Evolutionary conservation across 64 coral and sea anemone species (phyloP).

Genomic region (Trachythela sp.): DNA sequence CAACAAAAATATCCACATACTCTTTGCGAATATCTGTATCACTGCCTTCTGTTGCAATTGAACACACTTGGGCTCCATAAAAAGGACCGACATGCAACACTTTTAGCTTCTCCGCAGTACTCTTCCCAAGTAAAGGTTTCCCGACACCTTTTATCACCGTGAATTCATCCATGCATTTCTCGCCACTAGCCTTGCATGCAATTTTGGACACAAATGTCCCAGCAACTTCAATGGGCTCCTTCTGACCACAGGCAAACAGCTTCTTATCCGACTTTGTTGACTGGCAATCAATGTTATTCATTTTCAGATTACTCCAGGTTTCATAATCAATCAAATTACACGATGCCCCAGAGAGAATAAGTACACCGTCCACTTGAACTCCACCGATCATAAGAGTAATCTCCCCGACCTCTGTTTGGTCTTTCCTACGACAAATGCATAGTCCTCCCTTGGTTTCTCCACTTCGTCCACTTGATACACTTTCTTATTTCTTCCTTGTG

Average conservation of each 20-base stretch:
- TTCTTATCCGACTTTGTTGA: constrained; percentile 32
- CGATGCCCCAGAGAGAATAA: constrained; percentile 26
- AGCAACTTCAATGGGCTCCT: neutral
- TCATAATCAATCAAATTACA: constrained; percentile 46
- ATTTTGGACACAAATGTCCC: neutral
- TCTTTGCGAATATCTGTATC: constrained; percentile 28
- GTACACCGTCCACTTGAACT: constrained; percentile 18
- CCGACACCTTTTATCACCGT: constrained; percentile 26
- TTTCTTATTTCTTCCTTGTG: constrained; percentile 20
- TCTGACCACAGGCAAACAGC: neutral
- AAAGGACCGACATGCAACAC: neutral
- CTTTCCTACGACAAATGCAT: constrained; percentile 32
- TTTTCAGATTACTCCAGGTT: constrained; percentile 26
- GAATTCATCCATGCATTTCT: constrained; percentile 21
- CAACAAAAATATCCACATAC: neutral
- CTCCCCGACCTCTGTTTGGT: neutral
- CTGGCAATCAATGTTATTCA: constrained; percentile 12
- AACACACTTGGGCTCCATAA: neutral
- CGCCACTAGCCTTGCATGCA: neutral
- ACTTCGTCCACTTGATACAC: constrained; percentile 23
- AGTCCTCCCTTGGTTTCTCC: neutral
- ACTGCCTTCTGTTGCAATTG: constrained; percentile 16
- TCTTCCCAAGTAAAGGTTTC: constrained; percentile 18
- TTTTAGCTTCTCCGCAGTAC: constrained; percentile 14
- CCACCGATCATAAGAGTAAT: constrained; percentile 25